A percentile compares a stretch with the other conserved stretches of the same genome.
Conservation (phyloP, 2,113 vertebrate genomes). For the Ailurus styani region DNA sequence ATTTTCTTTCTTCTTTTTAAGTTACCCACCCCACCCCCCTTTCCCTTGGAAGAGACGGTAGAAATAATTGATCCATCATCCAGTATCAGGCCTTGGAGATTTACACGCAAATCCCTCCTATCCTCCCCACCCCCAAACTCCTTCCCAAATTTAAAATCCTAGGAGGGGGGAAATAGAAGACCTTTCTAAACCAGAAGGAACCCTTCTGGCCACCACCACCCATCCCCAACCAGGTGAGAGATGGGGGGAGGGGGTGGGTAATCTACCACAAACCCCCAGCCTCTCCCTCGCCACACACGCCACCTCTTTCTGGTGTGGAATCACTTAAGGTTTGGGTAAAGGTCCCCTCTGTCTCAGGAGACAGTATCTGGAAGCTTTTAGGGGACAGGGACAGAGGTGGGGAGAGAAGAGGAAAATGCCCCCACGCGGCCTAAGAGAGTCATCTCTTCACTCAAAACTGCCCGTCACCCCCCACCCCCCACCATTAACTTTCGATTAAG, state of each 20-base stretch:
- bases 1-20: slow-evolving; percentile 51
- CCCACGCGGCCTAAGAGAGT: slow-evolving; percentile 34
- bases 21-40: neutral
- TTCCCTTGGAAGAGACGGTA: slow-evolving; percentile 23
- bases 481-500: slow-evolving; percentile 69
- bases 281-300: neutral
- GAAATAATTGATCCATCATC: slow-evolving; percentile 69
- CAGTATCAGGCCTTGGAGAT: slow-evolving; percentile 34
- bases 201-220: neutral
- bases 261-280: neutral
- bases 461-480: neutral
- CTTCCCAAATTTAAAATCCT: slow-evolving; percentile 7
- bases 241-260: neutral
- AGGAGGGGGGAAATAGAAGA: neutral
- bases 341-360: slow-evolving; percentile 37
- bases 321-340: slow-evolving; percentile 46
- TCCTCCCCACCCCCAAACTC: neutral
- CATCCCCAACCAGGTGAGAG: slow-evolving; percentile 39
- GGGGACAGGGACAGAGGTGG: neutral
- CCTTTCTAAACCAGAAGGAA: neutral
- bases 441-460: slow-evolving; percentile 13
- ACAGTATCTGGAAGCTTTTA: slow-evolving; percentile 46
- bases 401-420: slow-evolving; percentile 15
- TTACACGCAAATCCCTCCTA: slow-evolving; percentile 46
- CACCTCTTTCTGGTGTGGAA: slow-evolving; percentile 44